Evolutionary conservation across 2,797 vertebrate species (phyloP), one percentile per base, ranked within the genome.

Genomic region (Discoglossus pictus): DNA sequence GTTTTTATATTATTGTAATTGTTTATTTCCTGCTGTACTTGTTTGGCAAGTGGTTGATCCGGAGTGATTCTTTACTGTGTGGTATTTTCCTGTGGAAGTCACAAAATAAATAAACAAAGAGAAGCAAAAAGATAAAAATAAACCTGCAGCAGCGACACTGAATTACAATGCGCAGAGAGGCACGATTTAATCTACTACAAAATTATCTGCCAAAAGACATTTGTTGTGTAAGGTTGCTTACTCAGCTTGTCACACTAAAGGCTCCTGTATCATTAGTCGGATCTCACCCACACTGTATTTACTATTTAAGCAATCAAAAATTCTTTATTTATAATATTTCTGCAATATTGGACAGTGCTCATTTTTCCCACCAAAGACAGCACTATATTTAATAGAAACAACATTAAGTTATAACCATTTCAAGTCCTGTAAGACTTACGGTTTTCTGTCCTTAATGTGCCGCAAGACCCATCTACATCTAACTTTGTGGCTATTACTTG

Each of bases 141-240:
- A 24, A 13, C 13, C 0, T 0, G 2, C n/a, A 34, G 15, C 70
- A 66, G 6, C 6, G 1, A 21, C 61, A 27, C 1, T 59, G 25
- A 75, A 25, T 72, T 74, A 44, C 1, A 67, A 43, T 7, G 17
- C 5, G 4, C 36, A 63, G 52, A 36, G 16, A 54, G 15, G 1
- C 64, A 51, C 35, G 68, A 75, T 31, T 40, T 44, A 42, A 71
- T 62, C 42, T 74, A 38, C 21, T 4, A 67, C 65, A 59, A 53
- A 71, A 59, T 24, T 56, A 53, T n/a, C 38, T 53, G 13, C 42
- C 21, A 64, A 9, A 53, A 18, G 13, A 17, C 10, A 72, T 65
- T 58, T 60, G 31, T 52, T 67, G 20, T 1, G 60, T 31, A 56
- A 25, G 24, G 73, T 65, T 62, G 68, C 40, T 70, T 46, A 35